phyloP scores from a whole-genome alignment of 2,113 vertebrate species.

The Geococcyx californianus region DNA sequence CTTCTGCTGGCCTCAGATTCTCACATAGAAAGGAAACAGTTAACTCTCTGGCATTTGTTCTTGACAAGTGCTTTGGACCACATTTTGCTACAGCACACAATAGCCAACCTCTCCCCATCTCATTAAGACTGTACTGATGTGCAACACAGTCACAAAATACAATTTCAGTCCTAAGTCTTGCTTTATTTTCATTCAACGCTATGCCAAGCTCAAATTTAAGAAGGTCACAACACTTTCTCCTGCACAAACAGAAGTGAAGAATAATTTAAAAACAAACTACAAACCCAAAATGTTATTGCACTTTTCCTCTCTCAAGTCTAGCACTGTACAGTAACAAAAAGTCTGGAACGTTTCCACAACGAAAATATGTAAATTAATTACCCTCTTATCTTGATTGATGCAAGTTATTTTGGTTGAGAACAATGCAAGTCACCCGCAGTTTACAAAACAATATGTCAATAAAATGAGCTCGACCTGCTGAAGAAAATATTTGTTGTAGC shows the following conservation, averaged over 20 bases:
- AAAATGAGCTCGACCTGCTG: constrained; percentile 63
- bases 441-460: constrained; percentile 73
- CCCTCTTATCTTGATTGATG: constrained; percentile 62
- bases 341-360: constrained; percentile 45
- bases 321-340: not conserved
- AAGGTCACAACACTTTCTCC: constrained; percentile 30
- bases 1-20: not conserved
- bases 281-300: not conserved
- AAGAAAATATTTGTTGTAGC: constrained; percentile 56
- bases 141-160: constrained; percentile 25
- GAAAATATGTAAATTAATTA: constrained; percentile 67
- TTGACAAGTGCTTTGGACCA: constrained; percentile 28
- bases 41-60: constrained; percentile 42
- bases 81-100: constrained; percentile 40
- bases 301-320: constrained; percentile 4
- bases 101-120: constrained; percentile 56
- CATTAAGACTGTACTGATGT: constrained; percentile 64
- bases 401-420: constrained; percentile 58
- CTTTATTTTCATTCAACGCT: constrained; percentile 66
- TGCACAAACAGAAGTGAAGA: not conserved
- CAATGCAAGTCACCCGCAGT: constrained; percentile 58
- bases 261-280: not conserved
- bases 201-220: constrained; percentile 47
- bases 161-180: constrained; percentile 39
- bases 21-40: constrained; percentile 9